Evolutionary conservation across 2,888 invertebrate species (phyloP), one percentile per base, ranked within the genome.

Genomic region (Elysia crispata): DNA sequence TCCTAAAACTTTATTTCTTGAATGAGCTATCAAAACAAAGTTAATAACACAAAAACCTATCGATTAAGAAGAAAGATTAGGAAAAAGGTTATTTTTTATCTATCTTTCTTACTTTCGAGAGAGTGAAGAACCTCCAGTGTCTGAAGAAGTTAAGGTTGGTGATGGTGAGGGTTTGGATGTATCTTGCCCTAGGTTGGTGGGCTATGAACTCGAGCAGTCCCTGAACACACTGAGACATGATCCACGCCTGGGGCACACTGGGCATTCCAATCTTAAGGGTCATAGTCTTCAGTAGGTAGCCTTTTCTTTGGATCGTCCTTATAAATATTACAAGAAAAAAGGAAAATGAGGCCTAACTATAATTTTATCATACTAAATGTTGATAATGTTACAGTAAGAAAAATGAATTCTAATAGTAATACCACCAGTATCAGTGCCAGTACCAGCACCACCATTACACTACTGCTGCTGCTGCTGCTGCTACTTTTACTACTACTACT

Each of bases 221-320:
- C 66, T 28, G 66, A 8, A 66, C 66, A 25, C 66, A 66, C 23
- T 66, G 66, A 25, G 66, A 66, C 66, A 66, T 66, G 5, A 66
- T n/a, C 66, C 66, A 66, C 3, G 66, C 23, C 66, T 66, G 66
- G 66, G 66, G 23, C 3, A 66, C 28, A 13, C 66, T 66, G 1
- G 66, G 66, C 18, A 28, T 3, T 3, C 66, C 66, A 13, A 66
- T 66, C 30, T 25, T 66, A 8, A 66, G 28, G 8, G 66, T 25
- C 18, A 66, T 1, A 25, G 23, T 25, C 1, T 25, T 13, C 66
- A 66, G 15, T 13, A 28, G 30, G 66, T 28, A 18, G 23, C 66
- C 66, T 30, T 66, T 66, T 25, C 66, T n/a, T 25, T 66, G 18
- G 18, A 66, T 28, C 23, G 66, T 66, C 28, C 66, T 41, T n/a